Evolutionary conservation across 2,888 invertebrate genomes (phyloP).

Genomic region (Cecidostiba fungosa): DNA sequence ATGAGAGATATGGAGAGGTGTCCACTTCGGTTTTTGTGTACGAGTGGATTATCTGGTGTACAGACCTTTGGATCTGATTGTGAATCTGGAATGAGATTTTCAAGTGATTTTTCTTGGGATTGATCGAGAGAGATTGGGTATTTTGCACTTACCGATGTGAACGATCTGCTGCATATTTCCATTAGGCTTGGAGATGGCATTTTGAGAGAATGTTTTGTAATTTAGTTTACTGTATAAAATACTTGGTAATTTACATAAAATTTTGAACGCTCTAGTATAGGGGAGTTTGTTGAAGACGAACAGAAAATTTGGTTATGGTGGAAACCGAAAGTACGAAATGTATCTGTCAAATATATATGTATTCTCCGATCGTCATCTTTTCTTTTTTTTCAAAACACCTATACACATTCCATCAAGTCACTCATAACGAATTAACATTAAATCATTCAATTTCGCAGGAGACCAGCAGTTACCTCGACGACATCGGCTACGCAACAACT

Average conservation of each 20-base stretch:
- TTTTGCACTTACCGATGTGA: conserved; percentile 44
- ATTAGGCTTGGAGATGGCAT: conserved; percentile 50
- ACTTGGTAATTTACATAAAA: not conserved
- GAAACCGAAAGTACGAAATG: not conserved
- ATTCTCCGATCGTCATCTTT: conserved; percentile 28
- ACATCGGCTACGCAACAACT: conserved; percentile 17
- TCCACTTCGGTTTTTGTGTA: not conserved
- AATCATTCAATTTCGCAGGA: not conserved
- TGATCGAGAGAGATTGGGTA: no score
- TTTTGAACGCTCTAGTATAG: not conserved
- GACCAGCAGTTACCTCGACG: conserved; percentile 44
- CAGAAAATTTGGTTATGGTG: conserved; percentile 48
- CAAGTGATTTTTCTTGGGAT: not conserved
- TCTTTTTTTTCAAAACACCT: not conserved
- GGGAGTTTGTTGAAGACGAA: not conserved
- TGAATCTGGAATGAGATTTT: conserved; percentile 23
- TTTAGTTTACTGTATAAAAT: not conserved
- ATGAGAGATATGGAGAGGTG: conserved; percentile 63
- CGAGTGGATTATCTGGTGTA: not conserved
- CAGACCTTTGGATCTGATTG: conserved; percentile 24
- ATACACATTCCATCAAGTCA: not conserved
- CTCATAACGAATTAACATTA: not conserved
- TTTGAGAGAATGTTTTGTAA: not conserved
- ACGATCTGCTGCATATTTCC: conserved; percentile 29
- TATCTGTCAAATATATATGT: conserved; percentile 37